Conservation (phyloP, 35 echinoderm and acorn worm genomes). For the Acanthaster planci region DNA sequence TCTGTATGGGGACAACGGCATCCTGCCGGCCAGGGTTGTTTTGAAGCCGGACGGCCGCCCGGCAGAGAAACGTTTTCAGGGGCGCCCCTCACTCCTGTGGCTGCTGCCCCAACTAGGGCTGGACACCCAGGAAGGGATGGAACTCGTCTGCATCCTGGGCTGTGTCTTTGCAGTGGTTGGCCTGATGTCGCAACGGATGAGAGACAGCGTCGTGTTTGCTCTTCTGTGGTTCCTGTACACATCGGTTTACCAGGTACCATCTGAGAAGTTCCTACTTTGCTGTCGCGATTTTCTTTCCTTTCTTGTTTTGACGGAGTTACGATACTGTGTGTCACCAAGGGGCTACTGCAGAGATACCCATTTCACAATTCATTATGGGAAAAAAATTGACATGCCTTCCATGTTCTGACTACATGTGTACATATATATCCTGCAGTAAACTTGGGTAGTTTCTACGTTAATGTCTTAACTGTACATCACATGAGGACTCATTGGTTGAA, state of each 20-base stretch:
- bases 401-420: too few relatives aligned
- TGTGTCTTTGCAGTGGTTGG: constrained; percentile 59
- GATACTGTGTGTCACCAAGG: too few relatives aligned
- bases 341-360: too few relatives aligned
- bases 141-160: constrained; percentile 87
- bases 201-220: constrained; percentile 75
- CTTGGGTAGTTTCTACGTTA: too few relatives aligned
- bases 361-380: too few relatives aligned
- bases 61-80: constrained; percentile 55
- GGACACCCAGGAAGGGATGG: constrained; percentile 63
- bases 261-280: too few relatives aligned
- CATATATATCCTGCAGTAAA: too few relatives aligned
- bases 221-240: constrained; percentile 88
- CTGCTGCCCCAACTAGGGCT: constrained; percentile 68
- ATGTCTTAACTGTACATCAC: too few relatives aligned
- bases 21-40: constrained; percentile 63
- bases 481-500: too few relatives aligned
- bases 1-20: constrained; percentile 82
- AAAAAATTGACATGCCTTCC: too few relatives aligned
- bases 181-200: constrained; percentile 74
- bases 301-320: not conserved
- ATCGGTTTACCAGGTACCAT: constrained; percentile 83
- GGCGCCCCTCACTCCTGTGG: constrained; percentile 81
- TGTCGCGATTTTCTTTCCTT: too few relatives aligned
- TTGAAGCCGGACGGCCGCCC: constrained; percentile 44